Evolutionary conservation across 2,888 invertebrate species (phyloP), one percentile per base, ranked within the genome.

Genomic region (Tubulanus polymorphus): DNA sequence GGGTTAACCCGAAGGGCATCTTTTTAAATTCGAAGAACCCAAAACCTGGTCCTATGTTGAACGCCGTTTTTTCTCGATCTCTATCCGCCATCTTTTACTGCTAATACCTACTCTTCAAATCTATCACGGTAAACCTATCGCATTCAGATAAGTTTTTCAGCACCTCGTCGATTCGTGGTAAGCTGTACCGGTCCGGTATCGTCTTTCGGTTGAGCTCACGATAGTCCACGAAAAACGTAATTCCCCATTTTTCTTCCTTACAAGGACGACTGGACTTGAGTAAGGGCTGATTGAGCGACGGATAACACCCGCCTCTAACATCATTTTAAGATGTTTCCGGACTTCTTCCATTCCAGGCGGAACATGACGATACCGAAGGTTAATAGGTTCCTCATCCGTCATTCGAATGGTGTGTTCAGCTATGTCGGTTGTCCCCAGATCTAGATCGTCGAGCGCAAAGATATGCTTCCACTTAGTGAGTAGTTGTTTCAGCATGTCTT

Each of bases 11-110:
- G 23, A 41, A 41, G 18, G 41, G 41, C 20, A 41, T 41, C 15
- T 23, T 5, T 15, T 41, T 23, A 18, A 25, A 48, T 23, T 48
- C 48, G 27, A 26, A 51, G 2, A 51, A 23, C 28, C 45, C 26
- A 12, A 35, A 35, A n/a, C n/a, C n/a, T 18, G 45, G 37, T 8
- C 41, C 52, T 10, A 45, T 25, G 25, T 45, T 37, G 29, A 41
- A 51, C 8, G 52, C 52, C 10, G 52, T 51, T 51, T 51, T 51
- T 18, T 51, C 41, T 12, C n/a, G n/a, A n/a, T n/a, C n/a, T n/a
- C n/a, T n/a, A n/a, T n/a, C n/a, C n/a, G n/a, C n/a, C n/a, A n/a
- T 26, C 29, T 20, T 51, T n/a, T n/a, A n/a, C n/a, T n/a, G 46
- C 28, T 52, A 46, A 26, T 52, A 45, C 1, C 45, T 46, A 2